Evolutionary conservation across 2,888 invertebrate genomes (phyloP).

Genomic region (Sylvicola fuscatus): DNA sequence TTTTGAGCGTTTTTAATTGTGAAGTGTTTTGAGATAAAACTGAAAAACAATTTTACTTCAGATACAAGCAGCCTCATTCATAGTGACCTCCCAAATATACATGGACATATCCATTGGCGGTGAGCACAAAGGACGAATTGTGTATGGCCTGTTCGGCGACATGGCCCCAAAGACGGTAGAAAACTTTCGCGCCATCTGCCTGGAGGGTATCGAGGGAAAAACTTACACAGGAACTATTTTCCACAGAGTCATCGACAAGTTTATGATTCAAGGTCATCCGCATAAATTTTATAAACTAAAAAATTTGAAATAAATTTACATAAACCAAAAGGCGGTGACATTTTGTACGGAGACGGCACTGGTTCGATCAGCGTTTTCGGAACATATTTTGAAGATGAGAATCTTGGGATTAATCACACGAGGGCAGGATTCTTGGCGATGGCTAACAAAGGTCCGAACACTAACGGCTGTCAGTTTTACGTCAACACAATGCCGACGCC

Average conservation of each 20-base stretch:
- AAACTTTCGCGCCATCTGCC: constrained; percentile 69
- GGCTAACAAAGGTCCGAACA: constrained; percentile 73
- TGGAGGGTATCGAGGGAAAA: constrained; percentile 50
- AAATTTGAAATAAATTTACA: neutral
- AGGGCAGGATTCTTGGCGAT: constrained; percentile 74
- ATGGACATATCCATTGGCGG: constrained; percentile 61
- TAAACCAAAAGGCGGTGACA: constrained; percentile 49
- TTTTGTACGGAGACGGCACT: constrained; percentile 57
- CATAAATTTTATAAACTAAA: neutral
- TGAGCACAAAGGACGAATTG: constrained; percentile 50
- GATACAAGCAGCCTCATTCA: constrained; percentile 35
- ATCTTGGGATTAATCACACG: constrained; percentile 56
- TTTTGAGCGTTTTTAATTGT: too few species aligned
- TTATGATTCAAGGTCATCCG: constrained; percentile 70
- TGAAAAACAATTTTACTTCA: neutral
- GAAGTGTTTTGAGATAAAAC: too few species aligned
- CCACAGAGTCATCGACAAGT: constrained; percentile 69
- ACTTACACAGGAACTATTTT: constrained; percentile 62
- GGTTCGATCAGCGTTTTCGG: constrained; percentile 79
- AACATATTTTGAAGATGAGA: constrained; percentile 69
- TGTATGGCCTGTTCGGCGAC: constrained; percentile 78
- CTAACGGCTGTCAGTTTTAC: constrained; percentile 93
- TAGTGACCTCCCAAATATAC: constrained; percentile 62
- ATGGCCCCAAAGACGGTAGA: constrained; percentile 65
- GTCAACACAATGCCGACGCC: constrained; percentile 73